Evolutionary conservation across 2,888 invertebrate genomes (phyloP), one percentile per base, ranked within the genome.

Genomic region (Hypolimnas misippus): DNA sequence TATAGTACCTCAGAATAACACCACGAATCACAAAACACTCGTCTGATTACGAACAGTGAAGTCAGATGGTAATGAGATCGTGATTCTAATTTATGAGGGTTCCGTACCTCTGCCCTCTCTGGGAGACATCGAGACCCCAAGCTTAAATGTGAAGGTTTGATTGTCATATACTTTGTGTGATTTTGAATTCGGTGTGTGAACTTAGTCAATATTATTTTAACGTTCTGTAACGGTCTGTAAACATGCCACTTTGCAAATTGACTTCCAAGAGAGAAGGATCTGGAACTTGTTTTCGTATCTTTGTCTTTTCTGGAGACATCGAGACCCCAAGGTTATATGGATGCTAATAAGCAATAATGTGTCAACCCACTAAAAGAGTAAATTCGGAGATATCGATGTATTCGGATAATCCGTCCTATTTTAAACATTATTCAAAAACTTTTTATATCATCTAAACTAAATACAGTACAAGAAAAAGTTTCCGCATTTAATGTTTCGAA

Each of bases 61-160:
- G 62, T 61, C 56, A 63, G 63, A 68, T 66, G 62, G 69, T 71
- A 71, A 73, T 73, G 69, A 71, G 70, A 63, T 73, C 72, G 73
- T 73, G 73, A 73, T 72, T 71, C 69, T 70, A 69, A 72, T 73
- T 72, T 73, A 72, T 69, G 66, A 66, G 63, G 64, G 69, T 65
- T 60, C 66, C 62, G 64, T 56, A 64, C 63, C 56, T 63, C 51
- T 62, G 55, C 63, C 63, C 61, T 44, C 53, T 60, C 62, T 66
- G 62, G 61, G 63, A 63, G 58, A 63, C 58, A 54, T 40, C 50
- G 33, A 57, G 33, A 49, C 62, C 50, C 57, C 40, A 38, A n/a
- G 25, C 57, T 35, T 38, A 62, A 62, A 62, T 62, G 57, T 49
- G 38, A 62, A 52, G 57, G 62, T 17, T 53, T 7, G 25, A 38